Evolutionary conservation across 2,888 invertebrate genomes (phyloP).

Genomic region (Neoitamus cyanurus): DNA sequence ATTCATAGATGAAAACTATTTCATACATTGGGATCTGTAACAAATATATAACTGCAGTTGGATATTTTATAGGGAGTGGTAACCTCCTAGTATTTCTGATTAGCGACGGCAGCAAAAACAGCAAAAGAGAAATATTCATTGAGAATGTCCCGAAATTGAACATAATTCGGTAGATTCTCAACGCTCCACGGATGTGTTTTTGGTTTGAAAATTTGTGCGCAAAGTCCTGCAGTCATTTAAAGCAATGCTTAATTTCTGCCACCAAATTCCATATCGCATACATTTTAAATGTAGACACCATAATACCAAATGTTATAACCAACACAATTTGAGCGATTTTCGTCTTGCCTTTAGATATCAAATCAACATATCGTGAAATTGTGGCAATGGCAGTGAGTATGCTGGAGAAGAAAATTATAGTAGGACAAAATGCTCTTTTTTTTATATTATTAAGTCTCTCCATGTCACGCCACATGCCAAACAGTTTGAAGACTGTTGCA

Average conservation of each 20-base stretch:
- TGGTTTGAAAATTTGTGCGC: not conserved
- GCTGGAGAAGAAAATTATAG: not conserved
- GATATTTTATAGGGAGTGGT: not conserved
- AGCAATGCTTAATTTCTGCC: not conserved
- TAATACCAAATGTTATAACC: not conserved
- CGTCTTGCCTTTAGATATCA: not conserved
- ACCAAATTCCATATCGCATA: not conserved
- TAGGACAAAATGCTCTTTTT: not conserved
- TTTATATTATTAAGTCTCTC: not conserved
- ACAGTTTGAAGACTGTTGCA: not conserved
- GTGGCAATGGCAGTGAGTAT: not conserved
- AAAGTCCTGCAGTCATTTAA: not conserved
- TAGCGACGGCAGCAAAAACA: not conserved
- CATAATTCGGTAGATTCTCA: not conserved
- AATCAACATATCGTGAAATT: not conserved
- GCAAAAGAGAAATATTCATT: not conserved
- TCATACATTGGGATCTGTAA: not conserved
- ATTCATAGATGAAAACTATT: not conserved
- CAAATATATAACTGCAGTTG: not conserved
- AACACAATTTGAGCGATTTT: not conserved
- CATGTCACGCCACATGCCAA: not conserved
- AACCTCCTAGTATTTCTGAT: not conserved
- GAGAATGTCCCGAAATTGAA: not conserved
- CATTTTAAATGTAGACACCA: not conserved
- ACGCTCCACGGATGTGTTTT: not conserved